Percentiles rank a stretch among this genome's conserved stretches.
Evolutionary conservation across 2,888 invertebrate genomes (phyloP).

Genomic region (Argyresthia goedartella): DNA sequence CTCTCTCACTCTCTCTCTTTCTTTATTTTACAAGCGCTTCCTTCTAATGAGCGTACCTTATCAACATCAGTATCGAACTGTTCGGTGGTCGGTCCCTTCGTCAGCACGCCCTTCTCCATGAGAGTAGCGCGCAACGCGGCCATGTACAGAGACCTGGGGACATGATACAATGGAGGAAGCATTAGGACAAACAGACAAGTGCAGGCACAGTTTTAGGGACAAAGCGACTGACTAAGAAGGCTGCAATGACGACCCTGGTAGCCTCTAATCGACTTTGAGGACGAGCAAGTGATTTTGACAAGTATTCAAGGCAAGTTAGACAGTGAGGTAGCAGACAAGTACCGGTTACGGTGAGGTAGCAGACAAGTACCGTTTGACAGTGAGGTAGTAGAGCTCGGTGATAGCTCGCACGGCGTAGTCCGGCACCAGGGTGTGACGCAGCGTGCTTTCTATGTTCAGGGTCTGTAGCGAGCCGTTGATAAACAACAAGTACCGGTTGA

Average conservation of each 20-base stretch:
- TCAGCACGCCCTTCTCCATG: constrained; percentile 76
- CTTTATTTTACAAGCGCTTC: not conserved
- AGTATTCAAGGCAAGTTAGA: too few species aligned
- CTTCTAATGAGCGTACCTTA: constrained; percentile 67
- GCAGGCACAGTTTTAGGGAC: not conserved
- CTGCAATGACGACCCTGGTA: too few species aligned
- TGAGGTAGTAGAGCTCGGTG: constrained; percentile 87
- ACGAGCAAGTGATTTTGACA: too few species aligned
- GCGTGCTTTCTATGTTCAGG: constrained; percentile 82
- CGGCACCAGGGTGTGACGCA: constrained; percentile 87
- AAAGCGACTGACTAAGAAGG: too few species aligned
- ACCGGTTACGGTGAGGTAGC: not conserved
- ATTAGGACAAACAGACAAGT: not conserved
- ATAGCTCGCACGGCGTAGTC: constrained; percentile 92
- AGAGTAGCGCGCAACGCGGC: constrained; percentile 93
- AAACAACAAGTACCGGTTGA: too few species aligned
- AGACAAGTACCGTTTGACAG: constrained; percentile 77
- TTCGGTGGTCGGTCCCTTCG: constrained; percentile 75
- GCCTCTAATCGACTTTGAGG: too few species aligned
- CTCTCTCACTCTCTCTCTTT: too few species aligned
- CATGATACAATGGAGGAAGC: constrained; percentile 4
- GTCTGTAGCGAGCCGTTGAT: constrained; percentile 73
- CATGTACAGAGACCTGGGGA: constrained; percentile 78
- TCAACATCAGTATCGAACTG: constrained; percentile 91
- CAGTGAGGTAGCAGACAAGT: too few species aligned